A percentile compares a stretch with the other conserved stretches of the same genome.
Evolutionary conservation across 1,140 invertebrate species (phyloP).

Genomic region (Ceratosolen solmsi): DNA sequence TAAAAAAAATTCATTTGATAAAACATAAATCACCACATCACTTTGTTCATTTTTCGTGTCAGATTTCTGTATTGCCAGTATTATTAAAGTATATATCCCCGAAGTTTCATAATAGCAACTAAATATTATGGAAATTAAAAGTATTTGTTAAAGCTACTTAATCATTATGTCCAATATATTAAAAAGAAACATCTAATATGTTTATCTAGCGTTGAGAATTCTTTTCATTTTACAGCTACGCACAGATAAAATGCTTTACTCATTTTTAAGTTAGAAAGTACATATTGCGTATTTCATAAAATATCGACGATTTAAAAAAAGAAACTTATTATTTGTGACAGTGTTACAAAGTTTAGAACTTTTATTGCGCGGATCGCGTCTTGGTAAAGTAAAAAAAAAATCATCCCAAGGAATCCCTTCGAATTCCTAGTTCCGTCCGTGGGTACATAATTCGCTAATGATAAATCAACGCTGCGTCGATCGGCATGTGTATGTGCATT

Average conservation of each 20-base stretch:
- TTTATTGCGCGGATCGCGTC: not conserved
- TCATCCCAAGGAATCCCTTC: not conserved
- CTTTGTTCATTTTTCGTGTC: constrained; percentile 23
- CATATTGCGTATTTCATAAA: not conserved
- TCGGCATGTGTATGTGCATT: not conserved
- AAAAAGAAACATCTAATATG: not conserved
- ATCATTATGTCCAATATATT: not conserved
- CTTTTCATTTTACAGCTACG: constrained; percentile 5
- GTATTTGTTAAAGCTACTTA: not conserved
- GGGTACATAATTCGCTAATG: not conserved
- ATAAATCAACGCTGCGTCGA: not conserved
- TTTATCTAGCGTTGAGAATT: not conserved
- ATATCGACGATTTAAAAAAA: not conserved
- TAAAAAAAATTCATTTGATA: constrained; percentile 30
- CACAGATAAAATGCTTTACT: not conserved
- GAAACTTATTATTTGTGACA: not conserved
- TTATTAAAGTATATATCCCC: not conserved
- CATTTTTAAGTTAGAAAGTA: not conserved
- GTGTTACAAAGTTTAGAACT: not conserved
- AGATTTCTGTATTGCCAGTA: not conserved
- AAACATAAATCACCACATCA: constrained; percentile 18
- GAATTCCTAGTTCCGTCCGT: not conserved
- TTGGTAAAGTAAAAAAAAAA: no score
- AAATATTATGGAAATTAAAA: not conserved
- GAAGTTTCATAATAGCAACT: not conserved